A percentile compares a stretch with the other conserved stretches of the same genome.
Evolutionary conservation across 2,113 vertebrate species (phyloP).

Genomic region (Nicator chloris): DNA sequence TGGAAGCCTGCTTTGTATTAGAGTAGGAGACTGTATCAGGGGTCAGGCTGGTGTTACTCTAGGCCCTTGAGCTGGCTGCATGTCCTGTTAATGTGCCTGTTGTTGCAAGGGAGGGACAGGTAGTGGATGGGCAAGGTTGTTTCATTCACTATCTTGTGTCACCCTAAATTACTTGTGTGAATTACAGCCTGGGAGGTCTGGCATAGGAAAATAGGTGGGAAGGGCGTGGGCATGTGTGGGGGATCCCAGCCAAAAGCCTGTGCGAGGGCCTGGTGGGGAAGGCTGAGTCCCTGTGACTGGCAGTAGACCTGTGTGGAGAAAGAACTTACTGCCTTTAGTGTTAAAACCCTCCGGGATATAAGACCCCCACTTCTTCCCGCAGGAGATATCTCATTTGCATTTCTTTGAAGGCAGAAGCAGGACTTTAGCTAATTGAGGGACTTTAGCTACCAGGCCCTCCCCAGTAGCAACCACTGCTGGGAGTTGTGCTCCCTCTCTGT

Average conservation of each 20-base stretch:
- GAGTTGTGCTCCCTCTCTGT: neutral
- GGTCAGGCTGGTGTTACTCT: neutral
- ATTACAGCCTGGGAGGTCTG: neutral
- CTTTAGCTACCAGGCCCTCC: neutral
- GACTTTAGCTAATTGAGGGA: neutral
- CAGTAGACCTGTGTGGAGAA: neutral
- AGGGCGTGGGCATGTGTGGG: neutral
- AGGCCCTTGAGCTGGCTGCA: rapidly evolving
- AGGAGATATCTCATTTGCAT: neutral
- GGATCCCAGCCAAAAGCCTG: neutral
- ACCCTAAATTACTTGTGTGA: neutral
- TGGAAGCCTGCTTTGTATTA: neutral
- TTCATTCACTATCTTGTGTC: rapidly evolving
- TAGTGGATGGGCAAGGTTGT: neutral
- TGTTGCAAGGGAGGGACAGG: neutral
- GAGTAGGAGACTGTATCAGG: neutral
- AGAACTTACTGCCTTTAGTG: neutral
- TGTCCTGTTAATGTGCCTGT: rapidly evolving
- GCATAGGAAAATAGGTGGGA: neutral
- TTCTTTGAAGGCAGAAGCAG: neutral
- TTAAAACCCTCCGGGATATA: neutral
- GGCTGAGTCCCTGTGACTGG: neutral
- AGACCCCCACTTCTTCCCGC: neutral
- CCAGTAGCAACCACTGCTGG: rapidly evolving
- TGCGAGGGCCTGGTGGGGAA: too few relatives aligned